Conservation (phyloP, 2,797 vertebrate species). For the Rhinogobio ventralis region DNA sequence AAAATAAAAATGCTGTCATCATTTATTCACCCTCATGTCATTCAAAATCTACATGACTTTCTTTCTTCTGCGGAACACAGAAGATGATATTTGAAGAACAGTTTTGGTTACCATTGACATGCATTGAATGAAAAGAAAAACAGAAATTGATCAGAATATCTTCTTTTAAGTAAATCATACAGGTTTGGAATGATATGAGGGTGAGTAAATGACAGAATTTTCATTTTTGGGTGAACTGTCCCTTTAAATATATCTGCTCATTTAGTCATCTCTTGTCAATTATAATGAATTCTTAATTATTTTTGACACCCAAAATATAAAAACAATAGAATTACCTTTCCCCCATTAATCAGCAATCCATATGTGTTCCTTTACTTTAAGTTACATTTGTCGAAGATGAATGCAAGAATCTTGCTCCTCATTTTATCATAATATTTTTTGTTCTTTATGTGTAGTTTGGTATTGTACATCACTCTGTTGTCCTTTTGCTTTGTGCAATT, state of each 20-base stretch:
- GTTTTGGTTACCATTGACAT: background rate
- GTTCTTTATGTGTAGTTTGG: background rate
- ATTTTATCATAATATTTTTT: background rate
- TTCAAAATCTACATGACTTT: background rate
- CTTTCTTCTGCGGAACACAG: background rate
- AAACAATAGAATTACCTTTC: background rate
- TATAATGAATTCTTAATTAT: background rate
- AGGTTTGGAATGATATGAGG: background rate
- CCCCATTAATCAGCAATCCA: background rate
- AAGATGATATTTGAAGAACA: background rate
- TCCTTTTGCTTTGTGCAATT: constrained; percentile 7
- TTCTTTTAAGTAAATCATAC: background rate
- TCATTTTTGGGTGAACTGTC: background rate
- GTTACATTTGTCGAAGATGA: background rate
- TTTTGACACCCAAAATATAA: background rate
- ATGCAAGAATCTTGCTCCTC: background rate
- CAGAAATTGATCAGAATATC: background rate
- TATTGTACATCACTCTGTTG: background rate
- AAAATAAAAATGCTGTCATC: background rate
- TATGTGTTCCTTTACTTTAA: background rate
- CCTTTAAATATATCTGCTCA: background rate
- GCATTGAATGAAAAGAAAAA: background rate
- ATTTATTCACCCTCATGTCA: background rate
- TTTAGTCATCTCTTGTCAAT: background rate
- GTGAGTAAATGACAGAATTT: background rate